phyloP scores from a whole-genome alignment of 1,140 invertebrate species.

The Subanguina moxae region DNA sequence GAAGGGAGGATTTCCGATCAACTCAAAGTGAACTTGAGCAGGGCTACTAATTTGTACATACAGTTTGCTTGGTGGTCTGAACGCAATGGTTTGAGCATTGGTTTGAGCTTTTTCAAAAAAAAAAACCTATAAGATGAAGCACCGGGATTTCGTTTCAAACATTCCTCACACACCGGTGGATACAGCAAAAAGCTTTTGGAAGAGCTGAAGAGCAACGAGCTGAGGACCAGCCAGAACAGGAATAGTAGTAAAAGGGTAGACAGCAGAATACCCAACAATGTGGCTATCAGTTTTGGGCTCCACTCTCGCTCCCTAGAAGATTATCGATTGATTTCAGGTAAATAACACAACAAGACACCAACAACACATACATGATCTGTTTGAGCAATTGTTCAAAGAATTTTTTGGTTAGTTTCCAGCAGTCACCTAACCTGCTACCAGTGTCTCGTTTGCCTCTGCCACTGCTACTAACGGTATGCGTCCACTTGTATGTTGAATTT shows the following conservation, averaged over 20 bases:
- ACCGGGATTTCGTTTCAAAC: constrained; percentile 47
- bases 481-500: background rate
- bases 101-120: too few relatives aligned
- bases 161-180: constrained; percentile 58
- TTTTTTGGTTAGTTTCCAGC: background rate
- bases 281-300: constrained; percentile 44
- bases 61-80: constrained; percentile 43
- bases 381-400: constrained; percentile 11
- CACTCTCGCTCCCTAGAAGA: constrained; percentile 41
- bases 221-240: constrained; percentile 45
- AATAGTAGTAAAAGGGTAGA: constrained; percentile 43
- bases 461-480: background rate
- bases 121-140: constrained; percentile 11
- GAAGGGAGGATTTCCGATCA: constrained; percentile 53
- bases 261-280: constrained; percentile 21
- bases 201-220: constrained; percentile 34
- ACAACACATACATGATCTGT: constrained; percentile 15
- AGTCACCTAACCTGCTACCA: background rate
- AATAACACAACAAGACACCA: too few relatives aligned
- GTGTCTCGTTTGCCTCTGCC: background rate
- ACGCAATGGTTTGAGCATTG: too few relatives aligned
- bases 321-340: background rate
- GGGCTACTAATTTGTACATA: constrained; percentile 44
- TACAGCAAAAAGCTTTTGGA: constrained; percentile 41
- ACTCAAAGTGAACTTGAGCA: constrained; percentile 51